phyloP scores from a whole-genome alignment of 2,797 vertebrate species.

The Apodemus agrarius region DNA sequence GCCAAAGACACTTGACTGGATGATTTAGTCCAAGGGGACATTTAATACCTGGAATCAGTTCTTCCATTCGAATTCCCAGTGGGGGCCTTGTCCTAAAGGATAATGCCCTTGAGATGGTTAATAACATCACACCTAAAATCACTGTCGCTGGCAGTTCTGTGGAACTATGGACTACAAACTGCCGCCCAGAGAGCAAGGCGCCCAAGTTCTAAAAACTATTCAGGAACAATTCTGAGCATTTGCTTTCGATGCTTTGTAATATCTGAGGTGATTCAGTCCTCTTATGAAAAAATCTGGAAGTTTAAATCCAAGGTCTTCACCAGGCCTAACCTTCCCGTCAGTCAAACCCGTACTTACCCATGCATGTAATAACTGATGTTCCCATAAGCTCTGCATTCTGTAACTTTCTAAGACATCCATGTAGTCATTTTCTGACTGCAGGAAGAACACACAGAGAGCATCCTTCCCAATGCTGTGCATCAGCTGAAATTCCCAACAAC shows the following conservation, averaged over 20 bases:
- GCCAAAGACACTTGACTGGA: slow-evolving; percentile 29
- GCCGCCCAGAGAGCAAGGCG: slow-evolving; percentile 72
- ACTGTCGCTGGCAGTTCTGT: slow-evolving; percentile 53
- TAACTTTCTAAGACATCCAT: slow-evolving; percentile 9
- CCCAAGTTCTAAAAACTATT: slow-evolving; percentile 67
- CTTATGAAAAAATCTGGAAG: neutral
- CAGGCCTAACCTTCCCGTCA: neutral
- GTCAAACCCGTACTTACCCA: neutral
- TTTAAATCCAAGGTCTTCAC: slow-evolving; percentile 52
- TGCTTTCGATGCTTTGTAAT: slow-evolving; percentile 66
- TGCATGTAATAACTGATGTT: neutral
- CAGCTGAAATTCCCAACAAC: slow-evolving; percentile 33
- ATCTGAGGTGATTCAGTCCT: slow-evolving; percentile 55
- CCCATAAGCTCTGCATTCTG: slow-evolving; percentile 9
- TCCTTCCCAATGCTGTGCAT: neutral
- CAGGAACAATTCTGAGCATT: slow-evolving; percentile 49
- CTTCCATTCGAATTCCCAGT: neutral
- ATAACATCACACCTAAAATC: slow-evolving; percentile 63
- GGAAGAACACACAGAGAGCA: neutral
- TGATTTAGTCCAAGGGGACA: neutral
- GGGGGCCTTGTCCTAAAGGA: slow-evolving; percentile 62
- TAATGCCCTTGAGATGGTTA: slow-evolving; percentile 62
- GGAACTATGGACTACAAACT: slow-evolving; percentile 64
- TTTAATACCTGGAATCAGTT: slow-evolving; percentile 26
- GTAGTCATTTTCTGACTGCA: slow-evolving; percentile 29